These are phyloP conservation scores for Upupa epops DNA, from an alignment of 2,113 vertebrate species.

Conservation along the genomic window DNA sequence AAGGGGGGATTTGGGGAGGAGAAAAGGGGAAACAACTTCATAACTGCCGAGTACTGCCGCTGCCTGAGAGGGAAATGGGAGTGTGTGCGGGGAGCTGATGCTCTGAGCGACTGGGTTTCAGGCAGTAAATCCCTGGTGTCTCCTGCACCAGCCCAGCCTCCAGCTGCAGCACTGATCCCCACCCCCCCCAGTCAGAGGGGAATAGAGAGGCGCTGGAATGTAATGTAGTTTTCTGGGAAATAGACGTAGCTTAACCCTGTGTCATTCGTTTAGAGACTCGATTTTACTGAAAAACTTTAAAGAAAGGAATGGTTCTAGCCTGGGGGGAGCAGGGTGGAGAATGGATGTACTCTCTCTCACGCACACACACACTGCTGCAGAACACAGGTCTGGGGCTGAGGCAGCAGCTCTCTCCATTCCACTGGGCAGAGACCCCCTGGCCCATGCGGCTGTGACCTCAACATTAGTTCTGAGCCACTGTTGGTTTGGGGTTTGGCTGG, in stretches of 20 bases:
- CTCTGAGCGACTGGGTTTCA: not conserved
- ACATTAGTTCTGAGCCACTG: not conserved
- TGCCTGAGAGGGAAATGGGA: not conserved
- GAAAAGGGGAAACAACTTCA: conserved; percentile 42
- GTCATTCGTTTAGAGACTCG: not conserved
- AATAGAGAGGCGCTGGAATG: not conserved
- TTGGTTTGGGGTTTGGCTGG: not conserved
- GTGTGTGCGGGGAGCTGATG: not conserved
- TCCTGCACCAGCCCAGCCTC: conserved; percentile 2
- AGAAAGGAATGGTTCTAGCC: not conserved
- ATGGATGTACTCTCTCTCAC: not conserved
- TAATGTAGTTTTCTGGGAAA: not conserved
- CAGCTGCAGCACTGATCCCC: not conserved
- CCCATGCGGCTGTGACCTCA: rapidly evolving
- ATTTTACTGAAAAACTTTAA: conserved; percentile 16
- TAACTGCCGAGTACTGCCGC: conserved; percentile 8
- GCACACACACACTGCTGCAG: not conserved
- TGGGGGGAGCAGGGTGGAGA: not conserved
- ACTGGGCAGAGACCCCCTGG: rapidly evolving
- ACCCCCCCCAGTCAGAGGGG: not conserved
- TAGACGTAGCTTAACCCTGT: not conserved
- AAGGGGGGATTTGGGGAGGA: not conserved
- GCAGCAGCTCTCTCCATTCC: not conserved
- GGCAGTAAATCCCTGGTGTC: not conserved
- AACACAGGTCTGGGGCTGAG: not conserved